These are phyloP conservation scores for Spinibarbus caldwelli DNA, from an alignment of 2,797 vertebrate genomes.

Conservation along the genomic window DNA sequence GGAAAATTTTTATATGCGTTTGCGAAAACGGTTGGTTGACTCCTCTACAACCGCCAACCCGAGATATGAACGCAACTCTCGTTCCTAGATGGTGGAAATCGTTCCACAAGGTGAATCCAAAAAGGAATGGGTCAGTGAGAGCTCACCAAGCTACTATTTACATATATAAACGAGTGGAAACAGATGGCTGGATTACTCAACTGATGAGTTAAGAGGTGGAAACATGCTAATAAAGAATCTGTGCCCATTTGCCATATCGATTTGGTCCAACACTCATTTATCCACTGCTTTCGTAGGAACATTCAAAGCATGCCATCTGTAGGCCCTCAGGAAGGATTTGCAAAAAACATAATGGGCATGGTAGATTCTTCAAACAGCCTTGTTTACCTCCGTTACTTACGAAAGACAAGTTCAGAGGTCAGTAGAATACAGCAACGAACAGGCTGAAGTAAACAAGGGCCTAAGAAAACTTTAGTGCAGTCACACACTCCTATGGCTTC, in stretches of 20 bases:
- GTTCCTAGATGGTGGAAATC: background rate
- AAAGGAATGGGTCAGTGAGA: background rate
- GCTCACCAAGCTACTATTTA: conserved; percentile 25
- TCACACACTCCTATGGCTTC: conserved; percentile 72
- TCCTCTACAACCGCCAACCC: conserved; percentile 1
- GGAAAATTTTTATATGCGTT: conserved; percentile 46
- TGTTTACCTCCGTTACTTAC: background rate
- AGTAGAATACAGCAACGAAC: conserved; percentile 66
- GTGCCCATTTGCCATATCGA: background rate
- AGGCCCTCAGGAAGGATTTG: background rate
- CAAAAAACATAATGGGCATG: background rate
- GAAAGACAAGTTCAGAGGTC: conserved; percentile 54
- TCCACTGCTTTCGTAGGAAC: background rate
- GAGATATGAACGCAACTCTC: background rate
- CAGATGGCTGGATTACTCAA: background rate
- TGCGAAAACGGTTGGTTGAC: conserved; percentile 7
- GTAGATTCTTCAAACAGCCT: conserved; percentile 1
- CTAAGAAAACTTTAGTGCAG: conserved; percentile 80
- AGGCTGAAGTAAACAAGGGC: conserved; percentile 71
- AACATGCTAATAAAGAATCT: conserved; percentile 12
- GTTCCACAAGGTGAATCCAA: background rate
- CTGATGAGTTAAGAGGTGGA: background rate
- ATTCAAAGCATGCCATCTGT: conserved; percentile 7
- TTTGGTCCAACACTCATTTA: conserved; percentile 36
- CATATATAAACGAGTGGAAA: conserved; percentile 14